Base-by-base conservation (phyloP, 1,140 invertebrate species). In the Dendroctonus ponderosae region DNA sequence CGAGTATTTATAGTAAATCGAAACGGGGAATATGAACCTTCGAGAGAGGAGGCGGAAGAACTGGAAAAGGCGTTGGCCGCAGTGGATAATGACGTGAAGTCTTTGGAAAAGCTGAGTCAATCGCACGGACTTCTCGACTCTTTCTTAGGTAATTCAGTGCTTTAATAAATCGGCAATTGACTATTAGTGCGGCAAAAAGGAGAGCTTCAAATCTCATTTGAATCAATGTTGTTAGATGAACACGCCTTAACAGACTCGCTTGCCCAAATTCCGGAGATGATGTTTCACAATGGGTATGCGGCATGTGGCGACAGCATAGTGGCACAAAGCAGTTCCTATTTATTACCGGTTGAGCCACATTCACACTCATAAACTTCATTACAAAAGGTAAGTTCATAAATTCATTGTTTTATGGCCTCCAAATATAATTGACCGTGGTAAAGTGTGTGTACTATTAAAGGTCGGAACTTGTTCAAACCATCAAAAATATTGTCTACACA, bases 31-130 rank as follows among this genome's bases (percentile, higher is more conserved):
- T 88, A 87, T 75, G 84, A 87, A 74, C 85, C 88, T 2, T 84
- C 88, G 40, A 85, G 89, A 71, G 91, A 91, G 74, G 91, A 93
- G 76, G 89, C 89, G 42, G 91, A 92, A 71, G 91, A 93, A 76
- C 78, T 93, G 70, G 91, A 92, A 77, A 85, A 91, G 52, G 91
- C 91, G 7, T 78, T 94, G 49, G 91, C 92, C 71, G 90, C 89
- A 12, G 91, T 92, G 49, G 85, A 91, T 74, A 88, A 89, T 75
- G 88, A 89, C 72, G 86, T 90, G n/a, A 85, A 88, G 74, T 89
- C 86, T 66, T 78, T 91, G 70, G 87, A 89, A 75, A 87, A 89
- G 79, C 83, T 89, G 76, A 87, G 87, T 50, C 85, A 85, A 67
- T 82, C 84, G 7, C 86, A 88, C 70, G 82, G 83, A 62, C 73